Conservation (phyloP, 2,888 invertebrate species). For the Peribatodes rhomboidaria region DNA sequence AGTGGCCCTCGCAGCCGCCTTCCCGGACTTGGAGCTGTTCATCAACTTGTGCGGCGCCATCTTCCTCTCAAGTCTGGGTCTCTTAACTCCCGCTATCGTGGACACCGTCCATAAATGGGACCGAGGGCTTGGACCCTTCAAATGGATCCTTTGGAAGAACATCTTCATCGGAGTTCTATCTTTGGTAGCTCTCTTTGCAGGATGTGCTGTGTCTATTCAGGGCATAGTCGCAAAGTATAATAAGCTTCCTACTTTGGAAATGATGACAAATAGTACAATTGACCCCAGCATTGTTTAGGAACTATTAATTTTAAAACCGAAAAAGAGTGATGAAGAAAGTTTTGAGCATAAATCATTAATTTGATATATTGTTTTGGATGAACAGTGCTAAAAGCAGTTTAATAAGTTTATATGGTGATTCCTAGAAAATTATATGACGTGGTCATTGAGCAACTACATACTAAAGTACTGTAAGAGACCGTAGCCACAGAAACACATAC, state of each 20-base stretch:
- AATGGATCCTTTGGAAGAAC: slow-evolving; percentile 91
- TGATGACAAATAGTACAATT: slow-evolving; percentile 37
- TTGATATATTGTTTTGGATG: not conserved
- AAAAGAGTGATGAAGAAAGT: not conserved
- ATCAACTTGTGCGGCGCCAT: slow-evolving; percentile 95
- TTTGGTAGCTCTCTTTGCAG: slow-evolving; percentile 73
- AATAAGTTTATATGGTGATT: no score
- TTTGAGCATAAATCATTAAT: not conserved
- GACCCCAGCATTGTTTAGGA: slow-evolving; percentile 36
- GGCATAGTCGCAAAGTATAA: slow-evolving; percentile 70
- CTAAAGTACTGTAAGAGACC: no score
- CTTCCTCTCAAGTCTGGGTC: slow-evolving; percentile 90
- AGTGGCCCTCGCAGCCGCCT: slow-evolving; percentile 91
- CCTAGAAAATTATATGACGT: no score
- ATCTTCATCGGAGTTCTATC: slow-evolving; percentile 74
- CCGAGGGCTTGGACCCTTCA: slow-evolving; percentile 87
- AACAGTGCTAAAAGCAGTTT: no score
- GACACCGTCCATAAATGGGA: slow-evolving; percentile 90
- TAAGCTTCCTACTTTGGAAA: slow-evolving; percentile 17
- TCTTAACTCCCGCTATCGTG: slow-evolving; percentile 90
- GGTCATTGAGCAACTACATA: no score
- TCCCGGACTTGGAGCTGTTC: slow-evolving; percentile 94
- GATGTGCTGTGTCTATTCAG: slow-evolving; percentile 73
- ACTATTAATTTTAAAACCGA: not conserved
- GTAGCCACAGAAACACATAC: no score